Evolutionary conservation across 2,888 invertebrate species (phyloP).

Genomic region (Campoplex nolae): DNA sequence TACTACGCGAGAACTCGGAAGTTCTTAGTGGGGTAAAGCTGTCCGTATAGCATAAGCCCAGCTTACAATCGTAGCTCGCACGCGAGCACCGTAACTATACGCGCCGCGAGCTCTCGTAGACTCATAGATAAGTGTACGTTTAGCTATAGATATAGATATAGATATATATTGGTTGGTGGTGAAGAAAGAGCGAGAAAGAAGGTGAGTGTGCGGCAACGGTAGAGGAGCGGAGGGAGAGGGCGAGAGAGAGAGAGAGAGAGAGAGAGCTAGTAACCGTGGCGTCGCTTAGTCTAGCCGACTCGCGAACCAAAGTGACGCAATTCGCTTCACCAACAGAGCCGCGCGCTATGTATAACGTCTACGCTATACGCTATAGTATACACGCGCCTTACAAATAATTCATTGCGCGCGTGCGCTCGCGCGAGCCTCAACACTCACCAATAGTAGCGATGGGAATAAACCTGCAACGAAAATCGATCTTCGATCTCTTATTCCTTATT

Average conservation of each 20-base stretch:
- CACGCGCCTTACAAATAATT: constrained; percentile 65
- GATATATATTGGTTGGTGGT: constrained; percentile 45
- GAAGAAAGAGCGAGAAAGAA: constrained; percentile 19
- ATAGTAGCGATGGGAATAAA: constrained; percentile 68
- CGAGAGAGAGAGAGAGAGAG: background rate
- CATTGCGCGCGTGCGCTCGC: constrained; percentile 62
- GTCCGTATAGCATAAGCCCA: constrained; percentile 34
- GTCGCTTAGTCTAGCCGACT: constrained; percentile 80
- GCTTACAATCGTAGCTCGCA: constrained; percentile 30
- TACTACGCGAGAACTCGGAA: constrained; percentile 61
- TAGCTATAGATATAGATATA: constrained; percentile 70
- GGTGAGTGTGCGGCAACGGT: constrained; percentile 4
- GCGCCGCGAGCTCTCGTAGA: constrained; percentile 50
- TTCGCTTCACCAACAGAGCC: constrained; percentile 66
- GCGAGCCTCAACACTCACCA: constrained; percentile 48
- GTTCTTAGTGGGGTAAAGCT: constrained; percentile 53
- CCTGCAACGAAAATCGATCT: constrained; percentile 34
- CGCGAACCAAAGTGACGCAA: constrained; percentile 76
- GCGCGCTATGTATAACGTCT: constrained; percentile 50
- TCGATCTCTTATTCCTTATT: background rate
- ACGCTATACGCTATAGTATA: constrained; percentile 45
- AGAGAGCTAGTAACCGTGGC: constrained; percentile 74
- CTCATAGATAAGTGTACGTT: constrained; percentile 67
- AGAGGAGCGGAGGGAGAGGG: background rate
- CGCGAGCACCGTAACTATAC: constrained; percentile 28